Evolutionary conservation across 2,888 invertebrate genomes (phyloP).

Genomic region (Agriopis leucophaearia): DNA sequence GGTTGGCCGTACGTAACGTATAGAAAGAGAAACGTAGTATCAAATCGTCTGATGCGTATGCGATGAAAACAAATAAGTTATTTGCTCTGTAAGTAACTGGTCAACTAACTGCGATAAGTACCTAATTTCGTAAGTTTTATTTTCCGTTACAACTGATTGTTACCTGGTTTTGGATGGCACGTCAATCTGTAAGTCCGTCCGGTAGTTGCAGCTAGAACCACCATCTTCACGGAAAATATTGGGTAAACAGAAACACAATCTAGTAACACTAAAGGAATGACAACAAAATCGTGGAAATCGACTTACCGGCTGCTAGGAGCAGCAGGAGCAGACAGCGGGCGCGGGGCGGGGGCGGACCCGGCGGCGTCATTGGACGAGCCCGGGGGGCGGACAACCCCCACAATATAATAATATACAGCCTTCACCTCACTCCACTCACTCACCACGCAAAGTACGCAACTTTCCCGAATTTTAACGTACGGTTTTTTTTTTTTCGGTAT

Average conservation of each 20-base stretch:
- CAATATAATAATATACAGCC: slow-evolving; percentile 49
- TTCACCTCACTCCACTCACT: slow-evolving; percentile 46
- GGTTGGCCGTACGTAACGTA: too few relatives aligned
- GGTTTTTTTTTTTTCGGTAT: slow-evolving; percentile 26
- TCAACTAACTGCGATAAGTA: too few relatives aligned
- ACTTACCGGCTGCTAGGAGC: slow-evolving; percentile 74
- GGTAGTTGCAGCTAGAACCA: neutral
- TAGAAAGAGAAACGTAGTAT: too few relatives aligned
- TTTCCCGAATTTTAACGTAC: slow-evolving; percentile 22
- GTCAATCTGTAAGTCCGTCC: neutral
- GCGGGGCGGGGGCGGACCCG: slow-evolving; percentile 78
- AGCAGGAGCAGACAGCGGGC: slow-evolving; percentile 62
- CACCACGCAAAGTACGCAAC: slow-evolving; percentile 34
- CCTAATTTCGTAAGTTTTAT: too few relatives aligned
- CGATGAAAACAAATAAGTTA: too few relatives aligned
- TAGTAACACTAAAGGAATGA: slow-evolving; percentile 22
- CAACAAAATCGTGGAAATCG: slow-evolving; percentile 29
- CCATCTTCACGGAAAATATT: neutral
- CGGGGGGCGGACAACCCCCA: slow-evolving; percentile 69
- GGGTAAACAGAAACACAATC: slow-evolving; percentile 10
- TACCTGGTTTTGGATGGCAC: too few relatives aligned
- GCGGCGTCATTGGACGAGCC: slow-evolving; percentile 77
- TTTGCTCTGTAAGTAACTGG: too few relatives aligned
- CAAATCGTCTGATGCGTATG: too few relatives aligned
- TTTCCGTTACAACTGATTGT: too few relatives aligned